Percentiles rank a stretch among this genome's conserved stretches.
Conservation (phyloP, 2,888 invertebrate species). For the Dicycla oo region DNA sequence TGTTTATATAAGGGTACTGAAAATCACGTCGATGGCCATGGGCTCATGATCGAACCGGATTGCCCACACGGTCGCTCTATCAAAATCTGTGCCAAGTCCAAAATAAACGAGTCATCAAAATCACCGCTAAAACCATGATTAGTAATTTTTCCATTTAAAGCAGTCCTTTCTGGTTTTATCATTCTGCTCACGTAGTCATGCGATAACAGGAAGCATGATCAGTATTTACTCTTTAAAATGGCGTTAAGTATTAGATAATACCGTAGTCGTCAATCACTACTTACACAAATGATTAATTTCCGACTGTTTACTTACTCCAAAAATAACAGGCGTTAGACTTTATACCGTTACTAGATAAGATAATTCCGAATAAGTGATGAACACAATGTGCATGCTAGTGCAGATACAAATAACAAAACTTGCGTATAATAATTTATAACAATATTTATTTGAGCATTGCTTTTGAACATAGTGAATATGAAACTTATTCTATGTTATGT, state of each 20-base stretch:
- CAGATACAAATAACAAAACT: constrained; percentile 11
- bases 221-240: not conserved
- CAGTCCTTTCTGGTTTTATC: not conserved
- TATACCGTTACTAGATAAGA: constrained; percentile 5
- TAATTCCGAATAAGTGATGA: not conserved
- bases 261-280: constrained; percentile 22
- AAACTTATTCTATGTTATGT: constrained; percentile 56
- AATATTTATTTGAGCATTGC: constrained; percentile 70
- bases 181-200: constrained; percentile 3
- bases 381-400: not conserved
- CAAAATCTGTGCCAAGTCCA: not conserved
- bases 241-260: constrained; percentile 25
- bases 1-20: not conserved
- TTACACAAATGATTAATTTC: constrained; percentile 21
- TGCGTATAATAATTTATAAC: constrained; percentile 29
- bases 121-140: not conserved
- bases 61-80: not conserved
- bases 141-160: not conserved
- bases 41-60: not conserved
- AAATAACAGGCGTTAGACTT: constrained; percentile 18
- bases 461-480: constrained; percentile 50
- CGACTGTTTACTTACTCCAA: constrained; percentile 22
- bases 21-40: not conserved
- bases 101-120: constrained; percentile 18
- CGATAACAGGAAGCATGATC: constrained; percentile 21